Evolutionary conservation across 2,888 invertebrate genomes (phyloP), one percentile per base, ranked within the genome.

Genomic region (Scotopteryx bipunctaria): DNA sequence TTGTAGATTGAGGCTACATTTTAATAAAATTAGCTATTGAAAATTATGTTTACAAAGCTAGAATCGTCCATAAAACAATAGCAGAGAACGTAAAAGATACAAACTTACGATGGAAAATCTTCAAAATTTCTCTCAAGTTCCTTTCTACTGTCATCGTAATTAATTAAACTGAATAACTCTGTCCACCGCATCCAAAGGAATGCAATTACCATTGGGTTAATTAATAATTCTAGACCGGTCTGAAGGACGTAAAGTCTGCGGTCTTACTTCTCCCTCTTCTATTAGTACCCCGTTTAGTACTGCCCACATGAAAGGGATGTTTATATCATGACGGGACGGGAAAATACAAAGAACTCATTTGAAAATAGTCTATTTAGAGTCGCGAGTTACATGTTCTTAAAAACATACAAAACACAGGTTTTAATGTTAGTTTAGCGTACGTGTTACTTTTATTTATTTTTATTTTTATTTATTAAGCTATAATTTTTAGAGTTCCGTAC

Each of bases 211-310:
- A 84, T 87, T 82, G 73, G 71, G 81, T 84, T 83, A 86, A 86
- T 87, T 87, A 87, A 85, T 87, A 88, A 88, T 88, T 88, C 87
- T 85, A 83, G 85, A 86, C 80, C 67, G 72, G 79, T 83, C 86
- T 76, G 74, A 78, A n/a, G 81, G 81, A 83, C 83, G 77, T 85
- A 84, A 86, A 86, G 86, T 82, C 86, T 86, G 86, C 81, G 86
- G 86, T 78, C 59, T 49, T 57, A 54, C 64, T n/a, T 70, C 65
- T 69, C 63, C 71, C 77, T 73, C 71, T 66, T 63, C 81, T 75
- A 82, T 86, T 83, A 86, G 81, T 47, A 47, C 40, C 29, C 54
- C 44, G 54, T 45, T 54, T 48, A 48, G 44, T 41, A 41, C 48
- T 54, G 54, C 54, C 54, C 48, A 48, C 40, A 54, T 78, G 63